phyloP scores from a whole-genome alignment of 2,888 invertebrate genomes.

The Hydroisotoma schaefferi region DNA sequence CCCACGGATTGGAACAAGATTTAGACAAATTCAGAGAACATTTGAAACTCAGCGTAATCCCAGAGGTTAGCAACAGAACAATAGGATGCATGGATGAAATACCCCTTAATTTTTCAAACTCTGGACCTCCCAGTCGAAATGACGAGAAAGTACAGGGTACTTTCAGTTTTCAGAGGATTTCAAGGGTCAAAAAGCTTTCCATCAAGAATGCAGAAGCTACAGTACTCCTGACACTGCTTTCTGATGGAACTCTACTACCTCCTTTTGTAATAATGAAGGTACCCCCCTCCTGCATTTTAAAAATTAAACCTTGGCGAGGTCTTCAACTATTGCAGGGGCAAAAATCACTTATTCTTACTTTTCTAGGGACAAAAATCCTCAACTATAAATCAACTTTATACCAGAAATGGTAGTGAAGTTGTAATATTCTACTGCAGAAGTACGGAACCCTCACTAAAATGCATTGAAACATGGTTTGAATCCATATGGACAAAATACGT shows the following conservation, averaged over 20 bases:
- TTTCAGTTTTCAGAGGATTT: constrained; percentile 7
- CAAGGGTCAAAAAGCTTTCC: constrained; percentile 40
- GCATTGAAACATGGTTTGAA: constrained; percentile 41
- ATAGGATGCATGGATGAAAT: constrained; percentile 51
- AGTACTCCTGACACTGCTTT: constrained; percentile 48
- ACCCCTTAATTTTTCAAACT: constrained; percentile 48
- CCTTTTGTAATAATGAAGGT: constrained; percentile 50
- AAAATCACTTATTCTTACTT: neutral
- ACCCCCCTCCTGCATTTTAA: constrained; percentile 5
- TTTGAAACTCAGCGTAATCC: constrained; percentile 12
- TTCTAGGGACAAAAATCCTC: constrained; percentile 30
- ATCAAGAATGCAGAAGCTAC: constrained; percentile 50
- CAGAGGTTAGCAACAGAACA: constrained; percentile 41
- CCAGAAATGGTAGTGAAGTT: constrained; percentile 33
- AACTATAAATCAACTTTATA: constrained; percentile 32
- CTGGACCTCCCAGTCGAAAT: constrained; percentile 4
- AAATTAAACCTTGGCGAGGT: neutral
- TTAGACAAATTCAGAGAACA: constrained; percentile 41
- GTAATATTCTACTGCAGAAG: constrained; percentile 37
- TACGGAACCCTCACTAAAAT: constrained; percentile 30
- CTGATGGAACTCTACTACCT: constrained; percentile 49
- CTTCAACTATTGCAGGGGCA: neutral
- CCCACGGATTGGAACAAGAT: constrained; percentile 43
- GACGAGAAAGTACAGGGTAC: neutral
- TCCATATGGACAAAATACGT: constrained; percentile 34